Conservation (phyloP, 2,888 invertebrate genomes). For the Diaphora mendica region DNA sequence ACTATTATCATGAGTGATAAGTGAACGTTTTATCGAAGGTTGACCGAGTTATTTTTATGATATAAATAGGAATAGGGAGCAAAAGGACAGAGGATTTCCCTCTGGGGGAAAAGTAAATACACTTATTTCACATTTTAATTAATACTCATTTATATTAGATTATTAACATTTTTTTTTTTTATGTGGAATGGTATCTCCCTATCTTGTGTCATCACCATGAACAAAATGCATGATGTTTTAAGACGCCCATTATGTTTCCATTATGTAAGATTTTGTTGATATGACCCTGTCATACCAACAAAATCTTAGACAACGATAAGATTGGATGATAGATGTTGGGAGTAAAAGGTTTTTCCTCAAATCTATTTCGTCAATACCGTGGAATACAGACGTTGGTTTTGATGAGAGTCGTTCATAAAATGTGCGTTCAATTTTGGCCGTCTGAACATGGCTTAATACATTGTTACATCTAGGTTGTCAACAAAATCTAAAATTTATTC, state of each 20-base stretch:
- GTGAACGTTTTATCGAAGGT: background rate
- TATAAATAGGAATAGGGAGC: too few species aligned
- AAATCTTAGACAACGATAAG: too few species aligned
- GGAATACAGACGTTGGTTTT: background rate
- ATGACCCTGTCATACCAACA: too few species aligned
- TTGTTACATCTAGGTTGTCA: background rate
- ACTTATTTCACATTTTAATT: background rate
- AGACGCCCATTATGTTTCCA: background rate
- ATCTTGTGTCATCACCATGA: too few species aligned
- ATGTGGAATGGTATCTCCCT: background rate
- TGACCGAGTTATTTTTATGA: background rate
- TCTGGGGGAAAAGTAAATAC: too few species aligned
- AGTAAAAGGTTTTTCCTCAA: too few species aligned
- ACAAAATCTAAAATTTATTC: constrained; percentile 1
- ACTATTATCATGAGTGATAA: background rate
- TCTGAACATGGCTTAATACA: background rate
- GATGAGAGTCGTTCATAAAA: too few species aligned
- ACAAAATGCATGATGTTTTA: background rate
- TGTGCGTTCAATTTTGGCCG: too few species aligned
- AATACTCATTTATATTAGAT: background rate
- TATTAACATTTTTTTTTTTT: background rate
- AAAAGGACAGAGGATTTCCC: too few species aligned
- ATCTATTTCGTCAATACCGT: too few species aligned
- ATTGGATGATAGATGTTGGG: too few species aligned
- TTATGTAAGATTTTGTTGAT: too few species aligned